These are phyloP conservation scores for Choreutis nemorana DNA, from an alignment of 2,888 invertebrate genomes.

Conservation along the genomic window DNA sequence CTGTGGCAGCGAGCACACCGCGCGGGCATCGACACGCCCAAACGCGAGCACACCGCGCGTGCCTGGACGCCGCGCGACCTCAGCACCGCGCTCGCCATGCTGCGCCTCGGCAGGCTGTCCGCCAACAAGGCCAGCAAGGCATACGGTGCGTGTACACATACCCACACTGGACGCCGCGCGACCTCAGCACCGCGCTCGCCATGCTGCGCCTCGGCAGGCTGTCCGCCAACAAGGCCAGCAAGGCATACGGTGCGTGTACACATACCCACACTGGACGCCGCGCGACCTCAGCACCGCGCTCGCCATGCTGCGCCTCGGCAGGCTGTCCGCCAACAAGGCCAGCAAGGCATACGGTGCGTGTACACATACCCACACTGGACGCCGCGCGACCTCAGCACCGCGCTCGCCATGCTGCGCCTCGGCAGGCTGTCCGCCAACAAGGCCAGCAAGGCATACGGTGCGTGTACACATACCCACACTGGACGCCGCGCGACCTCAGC, in stretches of 20 bases:
- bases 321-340: too few relatives aligned
- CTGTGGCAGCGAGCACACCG: constrained; percentile 91
- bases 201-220: not conserved
- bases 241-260: not conserved
- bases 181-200: not conserved
- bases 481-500: too few relatives aligned
- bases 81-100: constrained; percentile 81
- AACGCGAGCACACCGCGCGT: constrained; percentile 81
- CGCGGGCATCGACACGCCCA: constrained; percentile 89
- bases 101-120: constrained; percentile 85
- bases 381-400: too few relatives aligned
- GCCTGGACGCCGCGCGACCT: constrained; percentile 89
- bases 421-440: too few relatives aligned
- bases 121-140: constrained; percentile 93
- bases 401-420: too few relatives aligned
- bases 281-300: not conserved
- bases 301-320: too few relatives aligned
- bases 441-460: too few relatives aligned
- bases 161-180: not conserved
- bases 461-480: too few relatives aligned
- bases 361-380: too few relatives aligned
- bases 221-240: not conserved
- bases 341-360: too few relatives aligned
- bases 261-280: not conserved
- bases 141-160: constrained; percentile 61